Percentiles rank a stretch among this genome's conserved stretches.
Evolutionary conservation across 2,797 vertebrate genomes (phyloP).

Genomic region (Pempheris klunzingeri): DNA sequence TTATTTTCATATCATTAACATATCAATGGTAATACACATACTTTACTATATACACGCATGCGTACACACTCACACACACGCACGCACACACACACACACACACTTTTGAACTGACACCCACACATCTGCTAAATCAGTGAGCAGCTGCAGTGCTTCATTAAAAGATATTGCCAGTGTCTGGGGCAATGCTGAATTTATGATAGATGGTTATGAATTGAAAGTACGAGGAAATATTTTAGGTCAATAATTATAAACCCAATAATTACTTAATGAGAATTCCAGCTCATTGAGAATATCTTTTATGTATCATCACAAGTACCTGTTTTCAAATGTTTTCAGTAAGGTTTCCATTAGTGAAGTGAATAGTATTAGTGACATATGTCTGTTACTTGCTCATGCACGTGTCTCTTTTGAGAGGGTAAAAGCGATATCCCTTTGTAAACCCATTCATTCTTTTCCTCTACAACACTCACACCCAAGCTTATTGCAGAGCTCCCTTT

Average conservation of each 20-base stretch:
- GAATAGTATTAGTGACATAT: too few species aligned
- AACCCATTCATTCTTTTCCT: conserved; percentile 42
- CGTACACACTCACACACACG: conserved; percentile 15
- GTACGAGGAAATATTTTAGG: conserved; percentile 34
- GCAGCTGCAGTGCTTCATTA: conserved; percentile 65
- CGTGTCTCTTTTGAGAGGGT: conserved; percentile 1
- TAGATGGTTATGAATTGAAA: conserved; percentile 41
- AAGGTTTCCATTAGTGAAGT: not conserved
- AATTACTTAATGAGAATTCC: conserved; percentile 34
- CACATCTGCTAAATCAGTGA: conserved; percentile 57
- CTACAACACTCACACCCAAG: conserved; percentile 31
- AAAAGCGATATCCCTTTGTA: conserved; percentile 36
- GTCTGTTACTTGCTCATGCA: conserved; percentile 3
- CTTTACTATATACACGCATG: conserved; percentile 21
- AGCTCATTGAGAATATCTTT: conserved; percentile 5
- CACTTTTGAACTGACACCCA: conserved; percentile 46
- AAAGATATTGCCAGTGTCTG: conserved; percentile 50
- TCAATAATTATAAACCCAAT: conserved; percentile 30
- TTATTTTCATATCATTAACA: conserved; percentile 64
- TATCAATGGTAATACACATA: conserved; percentile 38
- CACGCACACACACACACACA: conserved; percentile 33
- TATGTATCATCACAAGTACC: not conserved
- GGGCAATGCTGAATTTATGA: conserved; percentile 54
- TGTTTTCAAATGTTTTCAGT: conserved; percentile 8
- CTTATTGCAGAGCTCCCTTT: conserved; percentile 41